These are phyloP conservation scores for Speoplatyrhinus poulsoni DNA, from an alignment of 2,113 vertebrate species.

Conservation along the genomic window DNA sequence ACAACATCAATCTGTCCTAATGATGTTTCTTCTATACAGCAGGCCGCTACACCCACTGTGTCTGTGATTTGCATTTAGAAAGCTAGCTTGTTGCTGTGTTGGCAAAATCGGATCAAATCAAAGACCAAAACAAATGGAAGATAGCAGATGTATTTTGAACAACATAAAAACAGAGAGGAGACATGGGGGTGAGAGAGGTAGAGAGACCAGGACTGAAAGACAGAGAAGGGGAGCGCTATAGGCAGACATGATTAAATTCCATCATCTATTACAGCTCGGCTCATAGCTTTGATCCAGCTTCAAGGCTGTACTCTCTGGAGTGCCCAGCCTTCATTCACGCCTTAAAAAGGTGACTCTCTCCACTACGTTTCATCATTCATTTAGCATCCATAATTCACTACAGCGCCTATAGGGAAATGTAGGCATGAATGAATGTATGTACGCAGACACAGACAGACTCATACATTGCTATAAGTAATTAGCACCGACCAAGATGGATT, in stretches of 20 bases:
- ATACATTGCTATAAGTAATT: conserved; percentile 14
- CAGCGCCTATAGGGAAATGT: conserved; percentile 38
- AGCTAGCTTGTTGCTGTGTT: conserved; percentile 13
- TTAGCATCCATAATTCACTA: conserved; percentile 57
- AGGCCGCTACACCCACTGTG: conserved; percentile 9
- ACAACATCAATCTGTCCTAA: conserved; percentile 41
- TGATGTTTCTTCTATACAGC: conserved; percentile 25
- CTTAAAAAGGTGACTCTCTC: conserved; percentile 63
- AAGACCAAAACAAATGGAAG: conserved; percentile 38
- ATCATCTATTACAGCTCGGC: conserved; percentile 62
- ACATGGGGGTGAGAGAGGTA: conserved; percentile 5
- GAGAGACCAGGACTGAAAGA: neutral
- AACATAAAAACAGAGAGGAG: conserved; percentile 21
- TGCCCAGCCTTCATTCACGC: conserved; percentile 41
- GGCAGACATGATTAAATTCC: conserved; percentile 67
- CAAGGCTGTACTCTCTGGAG: conserved; percentile 61
- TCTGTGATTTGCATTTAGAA: conserved; percentile 40
- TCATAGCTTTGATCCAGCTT: conserved; percentile 67
- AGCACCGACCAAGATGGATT: conserved; percentile 44
- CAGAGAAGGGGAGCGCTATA: conserved; percentile 20
- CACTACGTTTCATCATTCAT: conserved; percentile 61
- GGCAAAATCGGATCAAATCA: conserved; percentile 31
- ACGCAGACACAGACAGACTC: conserved; percentile 14
- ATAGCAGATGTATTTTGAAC: conserved; percentile 36
- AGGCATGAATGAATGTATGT: conserved; percentile 16